Percentiles rank a stretch among this genome's conserved stretches.
Evolutionary conservation across 2,888 invertebrate species (phyloP).

Genomic region (Drosophila meridiana): DNA sequence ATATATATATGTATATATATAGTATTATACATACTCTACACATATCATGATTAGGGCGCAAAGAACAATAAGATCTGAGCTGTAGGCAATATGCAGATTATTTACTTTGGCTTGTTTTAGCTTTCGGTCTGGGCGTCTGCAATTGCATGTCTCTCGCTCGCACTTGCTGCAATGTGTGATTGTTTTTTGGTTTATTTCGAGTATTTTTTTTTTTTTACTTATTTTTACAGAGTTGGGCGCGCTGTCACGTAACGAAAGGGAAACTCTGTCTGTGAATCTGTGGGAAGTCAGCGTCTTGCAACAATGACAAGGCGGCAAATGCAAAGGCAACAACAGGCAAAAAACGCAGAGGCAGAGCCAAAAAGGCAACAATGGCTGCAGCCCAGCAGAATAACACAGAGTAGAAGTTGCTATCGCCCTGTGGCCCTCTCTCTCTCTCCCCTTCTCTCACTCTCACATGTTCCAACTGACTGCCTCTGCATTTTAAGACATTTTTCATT

Average conservation of each 20-base stretch:
- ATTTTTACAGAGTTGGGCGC: slow-evolving; percentile 46
- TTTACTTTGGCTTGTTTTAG: slow-evolving; percentile 22
- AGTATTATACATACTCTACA: slow-evolving; percentile 2
- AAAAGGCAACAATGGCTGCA: slow-evolving; percentile 49
- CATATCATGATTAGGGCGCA: slow-evolving; percentile 53
- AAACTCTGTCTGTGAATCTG: slow-evolving; percentile 67
- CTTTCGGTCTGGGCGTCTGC: slow-evolving; percentile 37
- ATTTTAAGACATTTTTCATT: slow-evolving; percentile 58
- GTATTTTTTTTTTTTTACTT: slow-evolving; percentile 7
- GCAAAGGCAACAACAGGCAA: slow-evolving; percentile 39
- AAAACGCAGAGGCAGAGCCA: slow-evolving; percentile 22
- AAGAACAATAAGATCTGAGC: slow-evolving; percentile 72
- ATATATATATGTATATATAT: slow-evolving; percentile 6
- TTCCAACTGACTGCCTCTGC: slow-evolving; percentile 71
- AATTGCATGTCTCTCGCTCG: slow-evolving; percentile 29
- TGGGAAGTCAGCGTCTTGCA: slow-evolving; percentile 75
- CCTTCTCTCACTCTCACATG: slow-evolving; percentile 19
- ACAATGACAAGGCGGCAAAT: slow-evolving; percentile 67
- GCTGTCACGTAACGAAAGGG: slow-evolving; percentile 79
- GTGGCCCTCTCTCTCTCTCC: background rate
- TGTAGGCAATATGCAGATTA: slow-evolving; percentile 69
- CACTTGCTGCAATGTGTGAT: slow-evolving; percentile 54
- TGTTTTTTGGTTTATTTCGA: slow-evolving; percentile 29
- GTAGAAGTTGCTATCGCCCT: slow-evolving; percentile 51
- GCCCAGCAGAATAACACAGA: slow-evolving; percentile 50